Evolutionary conservation across 2,113 vertebrate genomes (phyloP), one percentile per base, ranked within the genome.

Genomic region (Muntiacus muntjak): DNA sequence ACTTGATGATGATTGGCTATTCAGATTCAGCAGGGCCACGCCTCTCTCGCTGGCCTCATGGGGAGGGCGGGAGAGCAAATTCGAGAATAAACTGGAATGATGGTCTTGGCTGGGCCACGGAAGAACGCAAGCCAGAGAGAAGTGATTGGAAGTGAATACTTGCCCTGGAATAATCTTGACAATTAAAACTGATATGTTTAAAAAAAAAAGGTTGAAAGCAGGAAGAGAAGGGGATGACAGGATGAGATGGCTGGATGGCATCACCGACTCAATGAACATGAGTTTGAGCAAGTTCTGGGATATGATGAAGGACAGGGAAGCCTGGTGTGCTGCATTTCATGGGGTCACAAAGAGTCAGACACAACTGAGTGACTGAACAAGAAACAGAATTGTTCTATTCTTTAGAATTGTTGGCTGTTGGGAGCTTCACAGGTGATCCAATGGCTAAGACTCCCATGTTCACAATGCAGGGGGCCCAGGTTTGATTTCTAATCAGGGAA

Each of bases 151-250:
- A 98, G 98, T 97, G 98, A 99, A 99, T 99, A 98, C 98, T 99
- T 99, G 99, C 98, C 98, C 99, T 99, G 99, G 99, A 99, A 98
- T 99, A 99, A 99, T 99, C 99, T 99, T 99, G 99, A 99, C 98
- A 98, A 99, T 98, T 98, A 97, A 98, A 98, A 98, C 98, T 98
- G 98, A 98, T 98, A 98, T 98, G 99, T 99, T 99, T 99, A 0
- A 21, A 21, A 36, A 71, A 71, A 71, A 71, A 40, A 23, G 10
- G 40, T 71, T 40, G 67, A 40, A 71, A 36, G n/a, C 67, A 40
- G n/a, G 2, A 40, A 71, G 67, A 71, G 67, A 71, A 71, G n/a
- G n/a, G n/a, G n/a, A 71, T 71, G 67, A 71, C 19, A 71, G 67
- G n/a, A 12, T 40, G n/a, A 71, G 67, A 40, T 71, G 67, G 67